Evolutionary conservation across 2,797 vertebrate genomes (phyloP), one percentile per base, ranked within the genome.

Genomic region (Prunella strophiata): DNA sequence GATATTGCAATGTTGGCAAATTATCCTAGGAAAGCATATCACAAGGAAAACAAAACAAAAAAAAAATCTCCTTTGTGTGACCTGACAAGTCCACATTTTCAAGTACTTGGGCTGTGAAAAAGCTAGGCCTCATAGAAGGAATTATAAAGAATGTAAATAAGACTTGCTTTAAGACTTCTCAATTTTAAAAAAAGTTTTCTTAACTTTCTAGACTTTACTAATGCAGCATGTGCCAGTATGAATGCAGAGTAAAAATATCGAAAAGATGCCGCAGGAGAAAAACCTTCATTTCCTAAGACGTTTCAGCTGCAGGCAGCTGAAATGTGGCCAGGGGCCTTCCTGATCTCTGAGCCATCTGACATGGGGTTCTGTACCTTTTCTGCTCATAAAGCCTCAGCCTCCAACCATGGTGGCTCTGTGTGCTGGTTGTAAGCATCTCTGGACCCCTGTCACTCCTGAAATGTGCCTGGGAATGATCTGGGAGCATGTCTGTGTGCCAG

Each of bases 401-500:
- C 22, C 36, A 11, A 52, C 25, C 9, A 2, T 2, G 8, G 30
- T 45, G 61, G 27, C 14, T 77, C 27, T 59, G 32, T 38, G 45
- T 67, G n/a, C 29, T 48, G 11, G 9, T 10, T 17, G 30, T 25
- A 80, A 32, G 13, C 2, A 6, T 26, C 23, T 50, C 38, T 62
- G 30, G 19, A 38, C 9, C 30, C 38, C 38, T 26, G 25, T 63
- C 4, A 2, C 43, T 43, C n/a, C 40, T 82, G 66, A 75, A 32
- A 20, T 15, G 11, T 25, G 17, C 40, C 50, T 58, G 32, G 61
- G 32, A 71, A 58, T 78, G 82, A 27, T 45, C 5, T 78, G 47
- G 48, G 16, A 75, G 7, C 6, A 3, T 10, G 10, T 29, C 30
- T 14, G 3, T 1, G 1, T 19, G 29, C 19, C 38, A 52, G 0